Base-by-base conservation (phyloP, 2,113 vertebrate species). In the Thalassoma bifasciatum region DNA sequence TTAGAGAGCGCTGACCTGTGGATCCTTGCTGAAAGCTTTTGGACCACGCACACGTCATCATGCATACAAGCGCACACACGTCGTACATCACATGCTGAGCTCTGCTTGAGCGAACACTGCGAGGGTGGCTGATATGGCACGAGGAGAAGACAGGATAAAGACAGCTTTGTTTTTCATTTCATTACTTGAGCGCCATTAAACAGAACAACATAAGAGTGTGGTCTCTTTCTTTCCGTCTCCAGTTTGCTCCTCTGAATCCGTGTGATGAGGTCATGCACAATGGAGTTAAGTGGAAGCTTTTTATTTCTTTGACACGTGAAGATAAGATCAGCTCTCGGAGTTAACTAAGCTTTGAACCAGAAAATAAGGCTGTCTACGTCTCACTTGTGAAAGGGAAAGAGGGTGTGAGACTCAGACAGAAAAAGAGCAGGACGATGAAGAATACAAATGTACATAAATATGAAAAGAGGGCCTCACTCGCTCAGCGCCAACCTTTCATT, bases 331-430 rank as follows among this genome's bases (percentile, higher is more conserved):
- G 72, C 64, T 77, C 73, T 50, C 23, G 0, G 13, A 72, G 64
- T 67, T 62, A 78, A 85, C 81, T 49, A 26, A 44, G 66, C 72
- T 84, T 53, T 84, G 65, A 88, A 88, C 81, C 80, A 71, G 67
- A 83, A 84, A 89, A 53, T 21, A 58, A 66, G 44, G 34, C 61
- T 2, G 50, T 46, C 75, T 78, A 38, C 23, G 64, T 54, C 54
- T 72, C 59, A 13, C 37, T 44, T 81, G 54, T 75, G 19, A 34
- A 30, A 50, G 58, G 10, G 78, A 47, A 75, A 42, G 71, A 68
- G 52, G 57, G 16, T 17, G 61, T 49, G 46, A 60, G 64, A 60
- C n/a, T 22, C 47, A 62, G 57, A 53, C 42, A 47, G 40, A 71
- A 58, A n/a, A 54, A 80, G 36, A 79, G 14, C 42, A 57, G 46